Evolutionary conservation across 2,888 invertebrate species (phyloP), one percentile per base, ranked within the genome.

Genomic region (Smittia aterrima): DNA sequence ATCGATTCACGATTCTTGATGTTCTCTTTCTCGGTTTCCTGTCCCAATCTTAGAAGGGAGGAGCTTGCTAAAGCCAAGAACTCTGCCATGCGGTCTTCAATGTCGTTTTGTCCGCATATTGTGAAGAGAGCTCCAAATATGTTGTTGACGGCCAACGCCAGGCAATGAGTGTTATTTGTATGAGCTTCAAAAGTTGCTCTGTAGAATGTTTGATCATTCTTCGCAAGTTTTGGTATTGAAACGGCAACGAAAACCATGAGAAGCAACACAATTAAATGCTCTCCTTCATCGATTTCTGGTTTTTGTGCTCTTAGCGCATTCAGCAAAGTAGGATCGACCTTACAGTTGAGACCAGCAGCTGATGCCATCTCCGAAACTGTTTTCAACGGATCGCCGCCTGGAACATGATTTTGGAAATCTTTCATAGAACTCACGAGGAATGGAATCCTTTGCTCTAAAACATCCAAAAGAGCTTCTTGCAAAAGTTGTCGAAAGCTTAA

Each of bases 211-310:
- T 89, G 90, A 75, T 98, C 97, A 78, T 90, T 92, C 75, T 92
- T 88, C 1, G 98, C 97, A 68, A 99, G 85, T 82, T 95, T 93
- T 1, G 98, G 98, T 78, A 99, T 91, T 0, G 98, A 96, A 16
- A 99, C 97, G 0, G 99, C 98, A 0, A 99, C 95, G 82, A 98
- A 99, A 3, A 99, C 99, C 96, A 99, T 96, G 75, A 99, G 83
- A 47, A 99, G 85, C 81, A 99, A 99, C 0, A 97, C 95, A 41
- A 95, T 86, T 32, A 94, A 86, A 84, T 98, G 97, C 79, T 98
- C 96, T 78, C 97, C 96, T 77, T 95, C 95, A 77, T 93, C 93
- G 1, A 89, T 85, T 79, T 95, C 95, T 25, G 88, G 85, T 82
- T 96, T 97, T 80, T 98, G 96, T 76, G 92, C 89, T 78, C 94